A percentile compares a stretch with the other conserved stretches of the same genome.
These are phyloP conservation scores for Vanessa cardui DNA, from an alignment of 2,888 invertebrate genomes.

Conservation along the genomic window DNA sequence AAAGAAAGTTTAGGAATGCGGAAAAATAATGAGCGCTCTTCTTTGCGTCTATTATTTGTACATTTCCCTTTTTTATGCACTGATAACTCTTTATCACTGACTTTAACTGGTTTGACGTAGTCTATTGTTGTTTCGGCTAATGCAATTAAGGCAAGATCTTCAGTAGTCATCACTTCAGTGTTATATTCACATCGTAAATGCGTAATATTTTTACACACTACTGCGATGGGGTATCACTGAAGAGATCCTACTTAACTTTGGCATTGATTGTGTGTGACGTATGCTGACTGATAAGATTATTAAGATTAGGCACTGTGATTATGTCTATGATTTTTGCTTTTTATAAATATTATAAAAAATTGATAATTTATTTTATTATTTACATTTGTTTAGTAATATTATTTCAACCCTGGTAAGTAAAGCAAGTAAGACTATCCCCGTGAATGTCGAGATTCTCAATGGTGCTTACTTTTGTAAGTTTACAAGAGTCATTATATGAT, in stretches of 20 bases:
- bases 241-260: constrained; percentile 61
- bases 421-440: neutral
- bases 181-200: constrained; percentile 56
- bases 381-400: neutral
- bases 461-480: neutral
- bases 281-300: constrained; percentile 67
- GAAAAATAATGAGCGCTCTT: constrained; percentile 43
- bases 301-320: constrained; percentile 63
- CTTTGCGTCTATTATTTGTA: constrained; percentile 42
- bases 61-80: constrained; percentile 22
- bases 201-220: constrained; percentile 37
- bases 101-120: constrained; percentile 50
- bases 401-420: neutral
- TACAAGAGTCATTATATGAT: neutral
- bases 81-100: constrained; percentile 38
- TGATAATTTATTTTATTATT: neutral
- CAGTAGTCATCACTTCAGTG: constrained; percentile 63
- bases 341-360: constrained; percentile 18
- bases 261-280: constrained; percentile 80
- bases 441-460: neutral
- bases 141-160: constrained; percentile 56
- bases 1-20: constrained; percentile 56
- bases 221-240: constrained; percentile 53
- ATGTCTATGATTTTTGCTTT: constrained; percentile 52
- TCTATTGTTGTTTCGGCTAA: constrained; percentile 52